phyloP scores from a whole-genome alignment of 92 coral and sea anemone species.

The Montipora capitata region DNA sequence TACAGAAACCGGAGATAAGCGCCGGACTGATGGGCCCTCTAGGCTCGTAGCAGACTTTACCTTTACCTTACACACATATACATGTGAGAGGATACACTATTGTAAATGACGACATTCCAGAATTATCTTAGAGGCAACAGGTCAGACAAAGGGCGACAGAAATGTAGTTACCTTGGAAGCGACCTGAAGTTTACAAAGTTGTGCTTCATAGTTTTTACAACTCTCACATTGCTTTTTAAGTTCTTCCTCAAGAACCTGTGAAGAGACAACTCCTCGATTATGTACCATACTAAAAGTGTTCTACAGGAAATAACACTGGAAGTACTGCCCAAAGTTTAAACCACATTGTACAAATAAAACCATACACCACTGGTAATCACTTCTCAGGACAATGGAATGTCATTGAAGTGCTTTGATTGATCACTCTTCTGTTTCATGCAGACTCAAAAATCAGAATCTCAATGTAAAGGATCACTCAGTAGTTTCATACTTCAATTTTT shows the following conservation, averaged over 20 bases:
- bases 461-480: background rate
- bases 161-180: constrained; percentile 66
- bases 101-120: background rate
- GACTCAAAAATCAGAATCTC: too few species aligned
- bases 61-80: too few species aligned
- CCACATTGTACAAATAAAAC: background rate
- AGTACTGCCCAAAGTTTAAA: background rate
- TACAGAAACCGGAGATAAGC: too few species aligned
- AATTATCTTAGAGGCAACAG: background rate
- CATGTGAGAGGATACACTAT: too few species aligned
- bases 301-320: too few species aligned
- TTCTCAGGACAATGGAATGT: background rate
- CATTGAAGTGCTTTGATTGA: too few species aligned
- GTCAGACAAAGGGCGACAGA: background rate
- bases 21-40: too few species aligned
- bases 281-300: too few species aligned
- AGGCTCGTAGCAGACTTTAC: too few species aligned
- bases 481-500: constrained; percentile 74
- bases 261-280: background rate
- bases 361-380: background rate
- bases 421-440: too few species aligned
- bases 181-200: constrained; percentile 86
- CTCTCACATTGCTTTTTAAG: constrained; percentile 93
- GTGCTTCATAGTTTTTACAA: constrained; percentile 93
- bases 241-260: constrained; percentile 89